Percentiles rank a stretch among this genome's conserved stretches.
phyloP scores from a whole-genome alignment of 2,888 invertebrate species.

The Augochlorella aurata region DNA sequence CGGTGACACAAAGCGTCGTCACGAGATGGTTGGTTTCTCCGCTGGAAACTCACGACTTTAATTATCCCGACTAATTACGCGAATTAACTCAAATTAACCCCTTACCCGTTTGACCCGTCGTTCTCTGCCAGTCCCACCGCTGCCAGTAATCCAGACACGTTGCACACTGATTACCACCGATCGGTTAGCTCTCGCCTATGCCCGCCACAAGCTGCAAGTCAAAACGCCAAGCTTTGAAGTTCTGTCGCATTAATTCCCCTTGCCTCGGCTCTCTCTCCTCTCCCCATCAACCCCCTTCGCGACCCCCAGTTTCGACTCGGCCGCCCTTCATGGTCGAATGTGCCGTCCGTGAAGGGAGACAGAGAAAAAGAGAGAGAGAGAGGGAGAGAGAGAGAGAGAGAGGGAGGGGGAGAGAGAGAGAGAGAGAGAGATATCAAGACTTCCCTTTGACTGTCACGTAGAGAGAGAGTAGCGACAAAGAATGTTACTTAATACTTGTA shows the following conservation, averaged over 20 bases:
- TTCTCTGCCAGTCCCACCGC: slow-evolving; percentile 42
- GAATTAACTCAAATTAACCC: slow-evolving; percentile 79
- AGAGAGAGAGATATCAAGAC: slow-evolving; percentile 22
- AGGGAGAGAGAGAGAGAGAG: background rate
- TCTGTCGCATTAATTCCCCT: slow-evolving; percentile 60
- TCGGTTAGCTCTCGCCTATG: slow-evolving; percentile 57
- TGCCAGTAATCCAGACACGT: slow-evolving; percentile 64
- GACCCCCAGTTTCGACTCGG: background rate
- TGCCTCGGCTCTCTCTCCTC: background rate
- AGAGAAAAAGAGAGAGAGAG: background rate
- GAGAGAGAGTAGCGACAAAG: background rate
- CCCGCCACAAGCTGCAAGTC: slow-evolving; percentile 59
- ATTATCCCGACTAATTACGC: slow-evolving; percentile 78
- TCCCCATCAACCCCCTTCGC: background rate
- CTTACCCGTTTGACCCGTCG: slow-evolving; percentile 68
- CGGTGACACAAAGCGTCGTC: slow-evolving; percentile 36
- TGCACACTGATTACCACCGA: slow-evolving; percentile 65
- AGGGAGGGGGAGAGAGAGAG: background rate
- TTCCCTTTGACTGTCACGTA: slow-evolving; percentile 19
- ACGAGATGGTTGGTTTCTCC: slow-evolving; percentile 55
- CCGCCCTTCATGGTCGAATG: slow-evolving; percentile 11
- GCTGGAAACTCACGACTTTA: slow-evolving; percentile 72
- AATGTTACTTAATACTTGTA: slow-evolving; percentile 47
- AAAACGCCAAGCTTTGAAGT: slow-evolving; percentile 63
- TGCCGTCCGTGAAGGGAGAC: background rate